Percentiles rank a stretch among this genome's conserved stretches.
Conservation (phyloP, 2,113 vertebrate species). For the Donacobius atricapilla region DNA sequence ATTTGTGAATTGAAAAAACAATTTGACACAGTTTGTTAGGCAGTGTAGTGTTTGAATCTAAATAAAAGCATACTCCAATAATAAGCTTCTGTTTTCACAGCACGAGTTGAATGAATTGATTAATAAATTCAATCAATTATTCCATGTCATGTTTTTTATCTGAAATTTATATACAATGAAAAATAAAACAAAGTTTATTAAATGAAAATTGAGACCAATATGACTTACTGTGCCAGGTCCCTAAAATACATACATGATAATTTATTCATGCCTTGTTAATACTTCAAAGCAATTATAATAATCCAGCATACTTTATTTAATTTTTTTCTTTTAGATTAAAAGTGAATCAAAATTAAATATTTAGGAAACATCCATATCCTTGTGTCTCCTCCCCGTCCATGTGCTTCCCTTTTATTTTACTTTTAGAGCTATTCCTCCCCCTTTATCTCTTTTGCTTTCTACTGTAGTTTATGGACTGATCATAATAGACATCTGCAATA, state of each 20-base stretch:
- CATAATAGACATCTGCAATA: background rate
- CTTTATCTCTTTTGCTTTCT: background rate
- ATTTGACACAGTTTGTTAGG: background rate
- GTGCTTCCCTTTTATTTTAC: background rate
- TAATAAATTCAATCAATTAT: background rate
- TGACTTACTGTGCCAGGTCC: background rate
- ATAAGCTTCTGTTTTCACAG: background rate
- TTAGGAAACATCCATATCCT: constrained; percentile 25
- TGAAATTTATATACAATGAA: background rate
- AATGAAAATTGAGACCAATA: background rate
- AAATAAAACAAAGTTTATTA: background rate
- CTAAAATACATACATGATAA: constrained; percentile 12
- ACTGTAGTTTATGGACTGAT: background rate
- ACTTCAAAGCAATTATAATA: constrained; percentile 30
- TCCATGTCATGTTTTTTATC: background rate
- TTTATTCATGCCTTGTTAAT: constrained; percentile 39
- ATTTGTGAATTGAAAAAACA: background rate
- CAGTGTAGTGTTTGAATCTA: background rate
- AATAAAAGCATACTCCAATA: background rate
- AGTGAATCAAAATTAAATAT: constrained; percentile 26
- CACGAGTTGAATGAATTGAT: background rate
- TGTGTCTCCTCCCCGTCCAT: background rate
- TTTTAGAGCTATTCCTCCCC: background rate
- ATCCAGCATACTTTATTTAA: constrained; percentile 7
- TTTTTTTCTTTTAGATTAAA: constrained; percentile 22